Percentiles rank a stretch among this genome's conserved stretches.
These are phyloP conservation scores for Takifugu flavidus DNA, from an alignment of 2,113 vertebrate genomes.

Conservation along the genomic window DNA sequence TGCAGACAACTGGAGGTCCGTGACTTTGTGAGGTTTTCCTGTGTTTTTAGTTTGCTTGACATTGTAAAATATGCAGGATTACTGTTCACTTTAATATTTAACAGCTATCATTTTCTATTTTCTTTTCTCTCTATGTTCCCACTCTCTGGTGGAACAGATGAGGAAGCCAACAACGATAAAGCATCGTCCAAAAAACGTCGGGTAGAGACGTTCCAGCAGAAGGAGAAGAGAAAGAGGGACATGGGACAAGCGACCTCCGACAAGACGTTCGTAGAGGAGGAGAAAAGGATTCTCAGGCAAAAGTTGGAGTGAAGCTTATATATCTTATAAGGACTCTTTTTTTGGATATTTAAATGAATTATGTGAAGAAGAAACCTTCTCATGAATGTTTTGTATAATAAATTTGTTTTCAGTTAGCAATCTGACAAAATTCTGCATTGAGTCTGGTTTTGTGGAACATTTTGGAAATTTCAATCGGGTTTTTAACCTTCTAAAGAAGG, in stretches of 20 bases:
- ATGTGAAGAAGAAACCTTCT: background rate
- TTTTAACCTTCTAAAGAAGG: too few relatives aligned
- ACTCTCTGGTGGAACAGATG: constrained; percentile 71
- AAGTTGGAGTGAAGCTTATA: constrained; percentile 56
- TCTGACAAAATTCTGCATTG: too few relatives aligned
- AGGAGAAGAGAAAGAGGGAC: constrained; percentile 84
- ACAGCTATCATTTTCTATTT: constrained; percentile 2
- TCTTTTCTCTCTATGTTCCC: background rate
- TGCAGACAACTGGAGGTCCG: background rate
- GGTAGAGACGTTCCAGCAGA: constrained; percentile 83
- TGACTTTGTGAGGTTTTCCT: background rate
- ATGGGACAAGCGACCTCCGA: constrained; percentile 79
- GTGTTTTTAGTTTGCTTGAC: background rate
- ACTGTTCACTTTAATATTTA: background rate
- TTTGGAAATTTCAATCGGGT: too few relatives aligned
- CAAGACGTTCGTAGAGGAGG: constrained; percentile 81
- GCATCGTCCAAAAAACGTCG: constrained; percentile 83
- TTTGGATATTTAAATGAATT: background rate
- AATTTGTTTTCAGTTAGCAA: constrained; percentile 4
- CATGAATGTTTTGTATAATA: background rate
- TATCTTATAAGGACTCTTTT: background rate
- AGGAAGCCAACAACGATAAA: constrained; percentile 71
- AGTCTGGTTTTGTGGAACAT: too few relatives aligned
- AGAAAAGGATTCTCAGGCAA: constrained; percentile 80
- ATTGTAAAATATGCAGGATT: background rate